These are phyloP conservation scores for Pachyuromys duprasi DNA, from an alignment of 2,797 vertebrate species.

Conservation along the genomic window DNA sequence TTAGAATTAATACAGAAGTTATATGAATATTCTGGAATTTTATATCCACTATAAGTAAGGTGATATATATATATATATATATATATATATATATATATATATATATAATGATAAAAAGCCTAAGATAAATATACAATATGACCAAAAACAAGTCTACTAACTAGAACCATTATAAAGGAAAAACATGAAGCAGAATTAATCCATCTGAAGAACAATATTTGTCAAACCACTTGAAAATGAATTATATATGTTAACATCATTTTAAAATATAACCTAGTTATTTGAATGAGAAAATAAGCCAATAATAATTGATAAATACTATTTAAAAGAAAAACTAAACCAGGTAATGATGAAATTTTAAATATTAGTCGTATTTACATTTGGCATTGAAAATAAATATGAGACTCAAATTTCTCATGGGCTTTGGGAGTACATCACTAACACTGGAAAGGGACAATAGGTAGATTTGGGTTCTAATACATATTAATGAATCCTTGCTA, in stretches of 20 bases:
- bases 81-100: too few species aligned
- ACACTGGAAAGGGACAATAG: background rate
- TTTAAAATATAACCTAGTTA: background rate
- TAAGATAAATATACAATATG: background rate
- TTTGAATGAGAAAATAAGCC: background rate
- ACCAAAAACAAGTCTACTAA: background rate
- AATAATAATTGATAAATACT: background rate
- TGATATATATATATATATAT: background rate
- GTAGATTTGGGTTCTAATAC: background rate
- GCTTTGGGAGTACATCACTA: background rate
- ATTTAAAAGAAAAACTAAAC: background rate
- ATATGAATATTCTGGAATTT: background rate
- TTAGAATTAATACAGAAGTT: background rate
- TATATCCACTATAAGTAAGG: background rate
- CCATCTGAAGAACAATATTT: background rate
- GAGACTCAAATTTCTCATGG: background rate
- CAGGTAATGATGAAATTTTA: background rate
- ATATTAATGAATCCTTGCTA: background rate
- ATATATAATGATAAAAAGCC: background rate
- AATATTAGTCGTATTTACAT: background rate
- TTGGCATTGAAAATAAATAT: background rate
- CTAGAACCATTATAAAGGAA: background rate
- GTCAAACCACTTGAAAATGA: background rate
- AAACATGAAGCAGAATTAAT: constrained; percentile 2
- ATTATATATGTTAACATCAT: background rate